These are phyloP conservation scores for Glaucidium brasilianum DNA, from an alignment of 2,113 vertebrate species.

Conservation along the genomic window DNA sequence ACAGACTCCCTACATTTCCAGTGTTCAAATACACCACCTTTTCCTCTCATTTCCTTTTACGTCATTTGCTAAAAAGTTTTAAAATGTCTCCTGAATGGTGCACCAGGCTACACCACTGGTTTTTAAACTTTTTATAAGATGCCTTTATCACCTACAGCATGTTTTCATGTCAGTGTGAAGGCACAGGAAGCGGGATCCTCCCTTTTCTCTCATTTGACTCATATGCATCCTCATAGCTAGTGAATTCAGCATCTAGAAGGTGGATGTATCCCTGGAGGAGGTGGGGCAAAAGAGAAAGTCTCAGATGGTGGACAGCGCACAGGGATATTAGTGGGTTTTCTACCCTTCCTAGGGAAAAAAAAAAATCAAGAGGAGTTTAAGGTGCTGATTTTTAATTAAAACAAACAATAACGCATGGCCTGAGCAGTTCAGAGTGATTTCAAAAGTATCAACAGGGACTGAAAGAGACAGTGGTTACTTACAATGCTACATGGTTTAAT, in stretches of 20 bases:
- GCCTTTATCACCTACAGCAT: not conserved
- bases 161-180: not conserved
- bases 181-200: not conserved
- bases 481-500: not conserved
- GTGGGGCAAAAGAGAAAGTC: not conserved
- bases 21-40: not conserved
- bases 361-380: not conserved
- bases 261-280: accelerated
- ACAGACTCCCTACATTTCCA: not conserved
- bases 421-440: not conserved
- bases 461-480: not conserved
- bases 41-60: not conserved
- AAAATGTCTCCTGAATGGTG: not conserved
- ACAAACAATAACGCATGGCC: not conserved
- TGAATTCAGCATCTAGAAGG: not conserved
- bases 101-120: not conserved
- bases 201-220: not conserved
- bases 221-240: not conserved
- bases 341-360: not conserved
- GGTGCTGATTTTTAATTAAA: not conserved
- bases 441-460: not conserved
- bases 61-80: not conserved
- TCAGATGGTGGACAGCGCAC: not conserved
- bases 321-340: not conserved
- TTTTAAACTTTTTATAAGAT: not conserved